phyloP scores from a whole-genome alignment of 1,140 invertebrate genomes.

The Coptotermes formosanus region DNA sequence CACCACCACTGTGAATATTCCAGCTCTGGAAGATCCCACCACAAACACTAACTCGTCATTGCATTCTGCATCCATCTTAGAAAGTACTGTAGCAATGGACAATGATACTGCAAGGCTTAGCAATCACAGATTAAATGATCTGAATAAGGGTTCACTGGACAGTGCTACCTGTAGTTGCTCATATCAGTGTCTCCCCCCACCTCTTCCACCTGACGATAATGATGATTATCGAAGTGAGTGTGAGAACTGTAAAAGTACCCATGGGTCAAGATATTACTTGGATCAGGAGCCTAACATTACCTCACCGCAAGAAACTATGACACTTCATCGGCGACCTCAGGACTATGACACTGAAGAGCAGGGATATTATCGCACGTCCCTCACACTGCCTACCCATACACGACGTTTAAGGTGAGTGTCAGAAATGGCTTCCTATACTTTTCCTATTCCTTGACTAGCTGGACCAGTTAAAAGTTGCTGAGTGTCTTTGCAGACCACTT shows the following conservation, averaged over 20 bases:
- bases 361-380: conserved; percentile 63
- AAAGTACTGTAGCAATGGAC: not conserved
- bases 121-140: conserved; percentile 30
- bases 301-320: conserved; percentile 66
- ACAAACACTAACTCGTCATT: not conserved
- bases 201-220: conserved; percentile 55
- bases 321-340: conserved; percentile 62
- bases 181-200: conserved; percentile 47
- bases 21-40: not conserved
- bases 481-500: too few relatives aligned
- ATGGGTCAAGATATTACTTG: conserved; percentile 63
- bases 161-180: conserved; percentile 45
- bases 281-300: conserved; percentile 57
- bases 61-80: not conserved
- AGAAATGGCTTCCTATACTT: not conserved
- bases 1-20: conserved; percentile 19
- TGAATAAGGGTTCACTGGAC: conserved; percentile 33
- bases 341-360: conserved; percentile 46
- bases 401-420: conserved; percentile 57
- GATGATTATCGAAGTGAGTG: conserved; percentile 79
- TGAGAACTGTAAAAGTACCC: conserved; percentile 72
- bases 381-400: conserved; percentile 66
- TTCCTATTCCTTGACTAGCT: not conserved
- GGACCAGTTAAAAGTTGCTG: too few relatives aligned
- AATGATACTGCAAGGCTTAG: conserved; percentile 3